Evolutionary conservation across 2,113 vertebrate species (phyloP).

Genomic region (Polypterus bichir): DNA sequence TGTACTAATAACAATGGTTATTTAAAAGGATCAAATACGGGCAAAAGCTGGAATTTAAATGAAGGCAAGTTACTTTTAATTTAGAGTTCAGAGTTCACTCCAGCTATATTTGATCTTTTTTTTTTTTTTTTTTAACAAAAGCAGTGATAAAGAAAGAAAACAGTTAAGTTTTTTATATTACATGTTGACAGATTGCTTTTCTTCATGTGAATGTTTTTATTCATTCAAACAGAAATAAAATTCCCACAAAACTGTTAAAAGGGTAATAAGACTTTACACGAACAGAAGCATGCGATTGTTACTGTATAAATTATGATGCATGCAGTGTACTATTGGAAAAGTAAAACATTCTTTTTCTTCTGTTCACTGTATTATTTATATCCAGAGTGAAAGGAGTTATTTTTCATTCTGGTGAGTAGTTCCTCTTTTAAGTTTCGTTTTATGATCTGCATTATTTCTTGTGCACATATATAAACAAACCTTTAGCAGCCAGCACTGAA

Average conservation of each 20-base stretch:
- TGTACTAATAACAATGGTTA: too few species aligned
- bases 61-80: too few species aligned
- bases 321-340: slow-evolving; percentile 36
- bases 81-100: too few species aligned
- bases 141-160: too few species aligned
- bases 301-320: slow-evolving; percentile 26
- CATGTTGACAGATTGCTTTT: too few species aligned
- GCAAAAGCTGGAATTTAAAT: too few species aligned
- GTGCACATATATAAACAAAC: slow-evolving; percentile 62
- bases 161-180: too few species aligned
- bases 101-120: too few species aligned
- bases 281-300: slow-evolving; percentile 1
- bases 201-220: too few species aligned
- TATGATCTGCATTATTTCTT: slow-evolving; percentile 66
- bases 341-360: slow-evolving; percentile 22
- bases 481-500: slow-evolving; percentile 51
- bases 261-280: background rate
- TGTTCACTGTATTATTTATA: slow-evolving; percentile 41
- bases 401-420: slow-evolving; percentile 42
- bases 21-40: too few species aligned
- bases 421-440: slow-evolving; percentile 51
- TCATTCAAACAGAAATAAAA: too few species aligned
- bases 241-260: background rate
- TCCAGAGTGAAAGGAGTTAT: slow-evolving; percentile 34
- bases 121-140: too few species aligned